A percentile compares a stretch with the other conserved stretches of the same genome.
Evolutionary conservation across 2,113 vertebrate species (phyloP).

Genomic region (Gnathonemus longibarbis): DNA sequence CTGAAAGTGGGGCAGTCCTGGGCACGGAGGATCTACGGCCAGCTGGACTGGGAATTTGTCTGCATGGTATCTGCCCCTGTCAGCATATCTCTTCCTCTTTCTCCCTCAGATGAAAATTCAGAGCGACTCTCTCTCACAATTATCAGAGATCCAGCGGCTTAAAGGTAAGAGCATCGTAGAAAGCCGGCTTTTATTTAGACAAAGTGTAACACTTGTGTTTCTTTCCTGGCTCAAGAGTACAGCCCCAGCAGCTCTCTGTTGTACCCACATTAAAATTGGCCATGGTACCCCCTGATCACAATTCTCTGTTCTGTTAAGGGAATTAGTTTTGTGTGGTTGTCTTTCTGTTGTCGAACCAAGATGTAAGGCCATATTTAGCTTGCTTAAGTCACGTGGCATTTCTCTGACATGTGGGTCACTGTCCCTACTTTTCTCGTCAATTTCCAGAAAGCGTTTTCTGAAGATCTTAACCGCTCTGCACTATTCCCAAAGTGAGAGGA

Average conservation of each 20-base stretch:
- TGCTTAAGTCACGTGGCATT: not conserved
- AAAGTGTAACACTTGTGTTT: not conserved
- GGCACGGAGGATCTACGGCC: not conserved
- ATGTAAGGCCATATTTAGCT: not conserved
- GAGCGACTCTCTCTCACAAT: conserved; percentile 74
- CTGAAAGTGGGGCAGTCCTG: not conserved
- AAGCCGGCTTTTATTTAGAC: conserved; percentile 25
- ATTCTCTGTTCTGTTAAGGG: not conserved
- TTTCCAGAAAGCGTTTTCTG: not conserved
- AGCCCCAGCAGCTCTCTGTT: not conserved
- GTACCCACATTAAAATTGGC: not conserved
- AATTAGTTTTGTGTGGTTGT: not conserved
- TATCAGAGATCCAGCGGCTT: conserved; percentile 79
- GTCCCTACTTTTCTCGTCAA: not conserved
- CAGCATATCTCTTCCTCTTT: not conserved
- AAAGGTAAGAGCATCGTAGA: conserved; percentile 69
- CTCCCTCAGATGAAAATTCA: conserved; percentile 77
- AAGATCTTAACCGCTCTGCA: not conserved
- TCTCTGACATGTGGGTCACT: not conserved
- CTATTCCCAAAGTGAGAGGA: not conserved
- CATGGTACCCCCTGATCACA: not conserved
- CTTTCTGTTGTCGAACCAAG: not conserved
- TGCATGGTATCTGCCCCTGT: not conserved
- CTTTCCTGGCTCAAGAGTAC: not conserved
- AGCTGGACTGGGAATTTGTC: not conserved